These are phyloP conservation scores for Rostratula benghalensis DNA, from an alignment of 2,113 vertebrate genomes.

Conservation along the genomic window DNA sequence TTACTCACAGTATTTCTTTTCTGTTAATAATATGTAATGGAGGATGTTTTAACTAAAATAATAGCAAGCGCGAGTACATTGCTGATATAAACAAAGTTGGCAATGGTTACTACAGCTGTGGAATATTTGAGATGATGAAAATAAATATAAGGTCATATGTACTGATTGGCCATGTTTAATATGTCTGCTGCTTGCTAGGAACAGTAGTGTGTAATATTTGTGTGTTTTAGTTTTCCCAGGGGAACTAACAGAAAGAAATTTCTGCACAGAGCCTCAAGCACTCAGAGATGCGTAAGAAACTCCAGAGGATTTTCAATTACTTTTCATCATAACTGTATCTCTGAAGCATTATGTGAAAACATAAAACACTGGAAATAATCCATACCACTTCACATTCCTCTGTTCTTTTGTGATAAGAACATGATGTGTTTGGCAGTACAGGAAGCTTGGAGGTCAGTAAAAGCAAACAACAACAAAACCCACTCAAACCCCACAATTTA, in stretches of 20 bases:
- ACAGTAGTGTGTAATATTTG: not conserved
- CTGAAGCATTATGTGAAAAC: not conserved
- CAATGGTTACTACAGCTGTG: not conserved
- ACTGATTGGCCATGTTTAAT: not conserved
- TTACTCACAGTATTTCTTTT: not conserved
- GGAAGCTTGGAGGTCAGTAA: not conserved
- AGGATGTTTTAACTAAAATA: not conserved
- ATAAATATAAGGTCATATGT: not conserved
- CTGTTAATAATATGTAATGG: not conserved
- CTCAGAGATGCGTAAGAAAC: not conserved
- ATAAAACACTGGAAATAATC: not conserved
- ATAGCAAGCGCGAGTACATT: not conserved
- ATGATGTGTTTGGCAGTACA: not conserved
- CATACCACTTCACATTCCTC: not conserved
- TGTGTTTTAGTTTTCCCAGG: not conserved
- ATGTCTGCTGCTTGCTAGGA: not conserved
- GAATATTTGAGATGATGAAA: not conserved
- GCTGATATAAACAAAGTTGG: not conserved
- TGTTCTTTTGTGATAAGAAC: not conserved
- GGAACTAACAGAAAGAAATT: not conserved
- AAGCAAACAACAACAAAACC: not conserved
- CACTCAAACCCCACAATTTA: fast-evolving
- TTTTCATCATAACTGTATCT: not conserved
- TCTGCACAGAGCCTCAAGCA: not conserved
- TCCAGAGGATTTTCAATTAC: not conserved